Percentiles rank a stretch among this genome's conserved stretches.
Evolutionary conservation across 2,888 invertebrate species (phyloP).

Genomic region (Actias luna): DNA sequence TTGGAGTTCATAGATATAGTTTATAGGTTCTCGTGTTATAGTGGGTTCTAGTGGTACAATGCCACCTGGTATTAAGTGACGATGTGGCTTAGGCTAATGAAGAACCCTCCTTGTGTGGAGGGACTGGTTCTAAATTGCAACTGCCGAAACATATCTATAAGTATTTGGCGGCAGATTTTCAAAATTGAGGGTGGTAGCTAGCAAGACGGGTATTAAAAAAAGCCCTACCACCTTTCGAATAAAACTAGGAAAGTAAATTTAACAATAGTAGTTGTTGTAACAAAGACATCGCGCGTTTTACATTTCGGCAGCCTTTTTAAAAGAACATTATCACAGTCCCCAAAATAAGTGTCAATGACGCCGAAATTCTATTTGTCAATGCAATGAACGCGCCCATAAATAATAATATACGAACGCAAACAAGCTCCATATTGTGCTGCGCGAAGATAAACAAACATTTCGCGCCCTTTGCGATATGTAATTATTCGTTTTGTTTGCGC

Average conservation of each 20-base stretch:
- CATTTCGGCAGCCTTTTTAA: background rate
- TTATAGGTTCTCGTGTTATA: no score
- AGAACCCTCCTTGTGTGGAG: no score
- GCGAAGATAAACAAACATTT: constrained; percentile 61
- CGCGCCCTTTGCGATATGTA: constrained; percentile 55
- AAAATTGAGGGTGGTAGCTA: no score
- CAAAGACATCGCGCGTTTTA: background rate
- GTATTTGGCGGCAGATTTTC: no score
- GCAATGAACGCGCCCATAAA: constrained; percentile 60
- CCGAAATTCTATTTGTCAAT: constrained; percentile 61
- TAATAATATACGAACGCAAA: constrained; percentile 64
- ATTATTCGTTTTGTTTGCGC: constrained; percentile 61
- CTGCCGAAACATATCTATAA: no score
- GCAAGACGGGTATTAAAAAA: no score
- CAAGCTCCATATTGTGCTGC: constrained; percentile 56
- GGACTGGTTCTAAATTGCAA: no score
- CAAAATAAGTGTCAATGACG: constrained; percentile 53
- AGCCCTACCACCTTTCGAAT: no score
- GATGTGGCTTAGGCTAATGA: no score
- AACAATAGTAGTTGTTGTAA: background rate
- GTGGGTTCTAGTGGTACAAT: no score
- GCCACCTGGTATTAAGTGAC: no score
- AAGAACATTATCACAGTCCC: constrained; percentile 31
- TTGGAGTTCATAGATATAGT: no score
- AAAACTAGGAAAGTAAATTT: background rate